Evolutionary conservation across 2,888 invertebrate genomes (phyloP).

Genomic region (Chorisops tibialis): DNA sequence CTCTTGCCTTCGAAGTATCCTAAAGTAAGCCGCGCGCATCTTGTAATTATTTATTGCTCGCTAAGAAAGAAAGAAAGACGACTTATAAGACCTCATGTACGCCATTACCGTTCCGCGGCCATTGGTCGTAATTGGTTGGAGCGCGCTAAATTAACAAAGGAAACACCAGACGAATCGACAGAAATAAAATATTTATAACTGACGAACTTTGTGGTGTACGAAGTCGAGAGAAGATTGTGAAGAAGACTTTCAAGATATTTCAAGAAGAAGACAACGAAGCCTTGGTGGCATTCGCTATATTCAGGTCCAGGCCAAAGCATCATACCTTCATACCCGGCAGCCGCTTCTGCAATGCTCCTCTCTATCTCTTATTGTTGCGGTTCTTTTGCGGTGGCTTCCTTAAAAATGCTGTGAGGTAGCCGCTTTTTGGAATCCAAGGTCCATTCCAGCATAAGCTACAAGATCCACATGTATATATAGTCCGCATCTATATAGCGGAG

Average conservation of each 20-base stretch:
- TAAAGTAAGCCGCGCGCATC: neutral
- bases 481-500: no score
- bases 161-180: constrained; percentile 8
- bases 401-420: constrained; percentile 26
- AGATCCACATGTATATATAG: no score
- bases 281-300: neutral
- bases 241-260: no score
- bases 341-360: constrained; percentile 31
- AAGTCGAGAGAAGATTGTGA: neutral
- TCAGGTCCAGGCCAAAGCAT: neutral
- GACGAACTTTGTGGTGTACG: constrained; percentile 18
- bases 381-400: constrained; percentile 30
- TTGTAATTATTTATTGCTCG: constrained; percentile 5
- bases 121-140: constrained; percentile 16
- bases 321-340: constrained; percentile 23
- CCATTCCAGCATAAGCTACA: neutral
- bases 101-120: constrained; percentile 1
- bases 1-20: no score
- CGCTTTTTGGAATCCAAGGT: constrained; percentile 7
- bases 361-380: constrained; percentile 29
- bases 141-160: constrained; percentile 17
- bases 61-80: neutral
- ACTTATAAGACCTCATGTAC: neutral
- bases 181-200: constrained; percentile 16
- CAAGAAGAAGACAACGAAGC: neutral